Conservation (phyloP, 1,140 invertebrate genomes). For the Drosophila takahashii region DNA sequence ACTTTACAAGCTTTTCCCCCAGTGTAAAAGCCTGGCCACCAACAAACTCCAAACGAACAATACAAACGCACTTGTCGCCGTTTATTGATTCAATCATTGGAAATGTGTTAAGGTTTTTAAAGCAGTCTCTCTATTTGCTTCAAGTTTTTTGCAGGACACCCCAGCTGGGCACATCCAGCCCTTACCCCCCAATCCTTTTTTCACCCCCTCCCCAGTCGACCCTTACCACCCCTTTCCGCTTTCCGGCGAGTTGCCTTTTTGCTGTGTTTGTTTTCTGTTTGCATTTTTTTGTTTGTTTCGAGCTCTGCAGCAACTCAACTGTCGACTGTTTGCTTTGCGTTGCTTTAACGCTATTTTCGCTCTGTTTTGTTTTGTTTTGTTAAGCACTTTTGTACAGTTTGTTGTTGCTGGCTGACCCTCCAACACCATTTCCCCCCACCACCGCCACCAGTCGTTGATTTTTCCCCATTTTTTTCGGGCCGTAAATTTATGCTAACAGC, state of each 20-base stretch:
- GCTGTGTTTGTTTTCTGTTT: slow-evolving; percentile 76
- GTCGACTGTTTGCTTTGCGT: slow-evolving; percentile 79
- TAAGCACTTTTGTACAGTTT: slow-evolving; percentile 66
- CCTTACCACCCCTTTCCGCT: slow-evolving; percentile 40
- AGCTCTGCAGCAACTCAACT: slow-evolving; percentile 53
- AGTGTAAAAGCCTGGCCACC: slow-evolving; percentile 9
- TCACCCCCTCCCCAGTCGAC: slow-evolving; percentile 30
- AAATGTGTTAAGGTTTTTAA: slow-evolving; percentile 78
- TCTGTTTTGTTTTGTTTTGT: slow-evolving; percentile 52
- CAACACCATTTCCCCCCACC: slow-evolving; percentile 10
- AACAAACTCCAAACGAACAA: slow-evolving; percentile 13
- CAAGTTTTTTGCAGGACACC: slow-evolving; percentile 56
- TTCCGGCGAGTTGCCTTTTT: slow-evolving; percentile 72
- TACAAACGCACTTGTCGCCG: slow-evolving; percentile 64
- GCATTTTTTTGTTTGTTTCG: slow-evolving; percentile 62
- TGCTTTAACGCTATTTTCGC: slow-evolving; percentile 78
- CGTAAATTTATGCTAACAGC: slow-evolving; percentile 83
- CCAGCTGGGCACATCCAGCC: slow-evolving; percentile 12
- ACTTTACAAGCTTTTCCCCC: not conserved
- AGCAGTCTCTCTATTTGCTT: slow-evolving; percentile 62
- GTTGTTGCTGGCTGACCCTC: slow-evolving; percentile 40
- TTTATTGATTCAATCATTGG: slow-evolving; percentile 82
- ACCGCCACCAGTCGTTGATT: slow-evolving; percentile 33
- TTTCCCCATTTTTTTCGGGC: slow-evolving; percentile 54
- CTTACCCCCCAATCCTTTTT: slow-evolving; percentile 4